Conservation (phyloP, 2,888 invertebrate species). For the Cerceris rybyensis region DNA sequence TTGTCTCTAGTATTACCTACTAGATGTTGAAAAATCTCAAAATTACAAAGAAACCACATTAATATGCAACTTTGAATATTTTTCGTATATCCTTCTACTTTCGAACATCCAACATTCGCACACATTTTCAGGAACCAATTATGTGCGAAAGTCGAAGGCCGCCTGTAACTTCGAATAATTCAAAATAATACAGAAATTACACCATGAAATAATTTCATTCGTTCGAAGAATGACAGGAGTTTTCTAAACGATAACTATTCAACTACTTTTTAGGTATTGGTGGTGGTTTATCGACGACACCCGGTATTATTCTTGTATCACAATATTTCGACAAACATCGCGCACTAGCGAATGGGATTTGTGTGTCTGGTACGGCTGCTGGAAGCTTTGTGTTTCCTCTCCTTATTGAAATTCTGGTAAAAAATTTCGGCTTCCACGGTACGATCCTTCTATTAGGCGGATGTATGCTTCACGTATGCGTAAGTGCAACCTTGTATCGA, state of each 20-base stretch:
- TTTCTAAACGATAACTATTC: not conserved
- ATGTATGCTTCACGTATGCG: conserved; percentile 90
- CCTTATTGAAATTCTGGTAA: conserved; percentile 87
- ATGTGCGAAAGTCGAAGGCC: too few relatives aligned
- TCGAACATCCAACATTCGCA: too few relatives aligned
- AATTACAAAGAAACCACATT: too few relatives aligned
- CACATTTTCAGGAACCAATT: too few relatives aligned
- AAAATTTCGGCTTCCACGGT: conserved; percentile 88
- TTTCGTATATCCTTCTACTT: too few relatives aligned
- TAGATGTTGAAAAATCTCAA: too few relatives aligned
- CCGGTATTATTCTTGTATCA: conserved; percentile 91
- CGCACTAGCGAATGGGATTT: conserved; percentile 90
- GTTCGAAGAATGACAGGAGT: not conserved
- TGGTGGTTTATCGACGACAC: conserved; percentile 90
- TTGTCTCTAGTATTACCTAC: too few relatives aligned
- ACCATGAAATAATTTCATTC: not conserved
- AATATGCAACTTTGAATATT: too few relatives aligned
- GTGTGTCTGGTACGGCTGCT: conserved; percentile 91
- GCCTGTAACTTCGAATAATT: not conserved
- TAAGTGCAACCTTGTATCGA: conserved; percentile 87
- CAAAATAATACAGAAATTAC: too few relatives aligned
- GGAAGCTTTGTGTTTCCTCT: conserved; percentile 91
- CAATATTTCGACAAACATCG: conserved; percentile 91
- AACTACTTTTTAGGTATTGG: conserved; percentile 86
- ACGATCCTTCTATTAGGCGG: conserved; percentile 88